Base-by-base conservation (phyloP, 23 tunicate species). In the Halocynthia roretzi region DNA sequence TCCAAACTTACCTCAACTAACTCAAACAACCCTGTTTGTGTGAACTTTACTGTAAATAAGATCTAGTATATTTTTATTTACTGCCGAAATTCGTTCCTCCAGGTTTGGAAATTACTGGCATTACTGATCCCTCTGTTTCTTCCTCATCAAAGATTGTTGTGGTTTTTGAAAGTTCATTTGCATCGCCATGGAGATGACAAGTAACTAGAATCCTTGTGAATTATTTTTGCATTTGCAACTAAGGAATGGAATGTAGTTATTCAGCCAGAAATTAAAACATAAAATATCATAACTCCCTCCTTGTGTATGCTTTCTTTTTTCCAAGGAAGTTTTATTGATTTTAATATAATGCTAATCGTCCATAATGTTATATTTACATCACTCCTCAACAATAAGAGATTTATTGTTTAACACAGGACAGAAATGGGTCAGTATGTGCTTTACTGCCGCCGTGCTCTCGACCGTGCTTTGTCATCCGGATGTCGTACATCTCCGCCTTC, bases 81-180 rank as follows among this genome's bases (percentile, higher is more conserved):
- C 44, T 31, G 44, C 4, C 4, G 44, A 31, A 74, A 19, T 61
- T 14, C 6, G 56, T 60, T 70, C 54, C 76, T 70, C 8, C 61
- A 91, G 97, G 56, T 84, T 52, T 91, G 97, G 97, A 91, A 91
- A 71, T 65, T 91, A 8, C 62, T 91, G n/a, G 86, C 97, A 23
- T 62, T 91, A 71, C 19, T 91, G 8, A 69, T 85, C 40, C 90
- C 97, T 55, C 75, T 91, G 11, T 85, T 91, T 57, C 78, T 81
- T 18, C 97, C 97, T 19, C 83, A 78, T 17, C 72, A 65, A 20
- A 78, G 74, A 71, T 10, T 78, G 69, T 52, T 72, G 58, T 54
- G 62, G 69, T 62, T 85, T 62, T 74, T 91, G 61, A 67, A 72
- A 50, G 70, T 76, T 20, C 90, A 91, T 81, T 71, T 85, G 4